These are phyloP conservation scores for Phenganax subtilis DNA, from an alignment of 92 coral and sea anemone genomes.

Conservation along the genomic window DNA sequence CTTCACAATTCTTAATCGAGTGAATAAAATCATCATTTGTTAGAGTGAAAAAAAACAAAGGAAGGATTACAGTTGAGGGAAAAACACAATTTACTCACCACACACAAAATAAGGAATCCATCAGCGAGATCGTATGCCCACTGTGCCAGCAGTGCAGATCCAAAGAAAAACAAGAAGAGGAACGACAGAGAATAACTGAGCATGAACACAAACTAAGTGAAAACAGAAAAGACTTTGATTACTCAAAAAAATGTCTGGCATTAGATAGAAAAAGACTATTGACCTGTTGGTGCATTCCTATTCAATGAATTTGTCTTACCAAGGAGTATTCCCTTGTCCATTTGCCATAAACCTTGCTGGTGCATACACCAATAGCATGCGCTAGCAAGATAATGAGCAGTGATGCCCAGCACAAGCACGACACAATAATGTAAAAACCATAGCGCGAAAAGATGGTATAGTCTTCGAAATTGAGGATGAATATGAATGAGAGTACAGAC, in stretches of 20 bases:
- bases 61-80: neutral
- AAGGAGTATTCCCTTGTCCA: conserved; percentile 97
- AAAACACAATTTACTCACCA: conserved; percentile 56
- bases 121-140: conserved; percentile 68
- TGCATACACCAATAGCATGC: conserved; percentile 79
- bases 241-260: neutral
- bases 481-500: conserved; percentile 72
- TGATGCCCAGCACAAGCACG: conserved; percentile 79
- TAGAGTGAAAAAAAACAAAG: neutral
- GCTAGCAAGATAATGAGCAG: conserved; percentile 64
- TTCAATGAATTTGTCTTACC: conserved; percentile 36
- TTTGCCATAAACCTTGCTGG: conserved; percentile 73
- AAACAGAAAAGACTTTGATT: conserved; percentile 2
- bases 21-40: neutral
- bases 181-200: conserved; percentile 92
- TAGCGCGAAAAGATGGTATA: conserved; percentile 84
- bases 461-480: conserved; percentile 67
- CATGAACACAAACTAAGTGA: conserved; percentile 86
- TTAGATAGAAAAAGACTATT: neutral
- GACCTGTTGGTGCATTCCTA: too few species aligned
- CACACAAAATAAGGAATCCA: conserved; percentile 69
- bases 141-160: conserved; percentile 85
- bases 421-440: conserved; percentile 95
- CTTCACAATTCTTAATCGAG: neutral
- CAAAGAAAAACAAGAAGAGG: conserved; percentile 95